Percentiles rank a stretch among this genome's conserved stretches.
phyloP scores from a whole-genome alignment of 2,888 invertebrate genomes.

The Bembecia ichneumoniformis region DNA sequence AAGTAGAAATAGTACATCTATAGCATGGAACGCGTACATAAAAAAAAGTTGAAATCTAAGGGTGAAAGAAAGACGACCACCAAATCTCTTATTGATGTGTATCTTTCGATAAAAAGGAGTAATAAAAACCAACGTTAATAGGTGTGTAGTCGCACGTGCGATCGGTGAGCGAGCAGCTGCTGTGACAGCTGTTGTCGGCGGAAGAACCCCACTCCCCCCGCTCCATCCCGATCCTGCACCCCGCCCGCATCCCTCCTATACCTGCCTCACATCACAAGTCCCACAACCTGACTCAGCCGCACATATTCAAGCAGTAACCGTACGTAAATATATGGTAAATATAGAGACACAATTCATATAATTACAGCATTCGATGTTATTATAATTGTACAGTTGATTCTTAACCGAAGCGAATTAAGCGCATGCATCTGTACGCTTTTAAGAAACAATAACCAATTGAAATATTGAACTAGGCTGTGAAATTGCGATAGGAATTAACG shows the following conservation, averaged over 20 bases:
- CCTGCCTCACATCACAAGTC: conserved; percentile 23
- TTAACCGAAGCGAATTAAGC: background rate
- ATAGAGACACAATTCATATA: conserved; percentile 8
- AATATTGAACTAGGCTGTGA: too few species aligned
- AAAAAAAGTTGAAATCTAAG: background rate
- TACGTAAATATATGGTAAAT: conserved; percentile 17
- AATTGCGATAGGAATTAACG: too few species aligned
- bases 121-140: conserved; percentile 52
- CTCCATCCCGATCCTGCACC: conserved; percentile 18
- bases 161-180: conserved; percentile 51
- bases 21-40: conserved; percentile 1
- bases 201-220: conserved; percentile 27
- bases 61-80: background rate
- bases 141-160: conserved; percentile 63
- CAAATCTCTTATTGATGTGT: conserved; percentile 25
- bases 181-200: conserved; percentile 61
- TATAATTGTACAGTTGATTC: conserved; percentile 16
- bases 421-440: too few species aligned
- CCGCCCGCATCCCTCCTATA: conserved; percentile 23
- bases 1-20: background rate
- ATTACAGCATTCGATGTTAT: conserved; percentile 16
- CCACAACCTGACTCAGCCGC: conserved; percentile 29
- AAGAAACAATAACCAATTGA: too few species aligned
- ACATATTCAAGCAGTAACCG: conserved; percentile 11
- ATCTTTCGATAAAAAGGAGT: conserved; percentile 36